Conservation (phyloP, 2,888 invertebrate genomes). For the Steinernema hermaphroditum region DNA sequence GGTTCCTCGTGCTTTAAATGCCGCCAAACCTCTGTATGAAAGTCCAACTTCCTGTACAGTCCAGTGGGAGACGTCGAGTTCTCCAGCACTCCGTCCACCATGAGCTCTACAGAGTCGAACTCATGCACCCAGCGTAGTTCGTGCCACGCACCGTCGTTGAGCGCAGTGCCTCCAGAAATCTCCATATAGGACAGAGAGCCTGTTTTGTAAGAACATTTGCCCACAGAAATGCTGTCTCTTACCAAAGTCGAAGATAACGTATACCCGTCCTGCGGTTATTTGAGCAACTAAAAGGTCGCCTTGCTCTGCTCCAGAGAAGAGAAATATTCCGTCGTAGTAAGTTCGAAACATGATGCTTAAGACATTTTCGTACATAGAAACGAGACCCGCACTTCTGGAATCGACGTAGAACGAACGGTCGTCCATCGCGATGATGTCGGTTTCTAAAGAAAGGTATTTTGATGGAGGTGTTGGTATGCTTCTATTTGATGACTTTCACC, state of each 20-base stretch:
- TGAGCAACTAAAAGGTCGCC: conserved; percentile 64
- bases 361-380: conserved; percentile 65
- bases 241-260: conserved; percentile 63
- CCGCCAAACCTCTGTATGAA: conserved; percentile 52
- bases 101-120: conserved; percentile 62
- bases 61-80: conserved; percentile 62
- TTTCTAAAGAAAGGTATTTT: conserved; percentile 48
- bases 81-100: conserved; percentile 57
- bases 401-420: conserved; percentile 60
- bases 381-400: conserved; percentile 51
- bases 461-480: too few species aligned
- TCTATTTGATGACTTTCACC: too few species aligned
- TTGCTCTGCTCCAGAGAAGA: conserved; percentile 64
- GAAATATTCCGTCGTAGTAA: conserved; percentile 61
- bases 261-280: conserved; percentile 56
- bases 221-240: not conserved
- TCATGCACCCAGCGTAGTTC: conserved; percentile 64
- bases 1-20: not conserved
- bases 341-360: conserved; percentile 58
- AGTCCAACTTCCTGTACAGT: conserved; percentile 63
- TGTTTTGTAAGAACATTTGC: conserved; percentile 23
- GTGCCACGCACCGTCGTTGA: conserved; percentile 65
- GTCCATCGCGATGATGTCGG: conserved; percentile 56
- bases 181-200: conserved; percentile 49
- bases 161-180: conserved; percentile 59